Base-by-base conservation (phyloP, 2,113 vertebrate genomes). In the Garra rufa region DNA sequence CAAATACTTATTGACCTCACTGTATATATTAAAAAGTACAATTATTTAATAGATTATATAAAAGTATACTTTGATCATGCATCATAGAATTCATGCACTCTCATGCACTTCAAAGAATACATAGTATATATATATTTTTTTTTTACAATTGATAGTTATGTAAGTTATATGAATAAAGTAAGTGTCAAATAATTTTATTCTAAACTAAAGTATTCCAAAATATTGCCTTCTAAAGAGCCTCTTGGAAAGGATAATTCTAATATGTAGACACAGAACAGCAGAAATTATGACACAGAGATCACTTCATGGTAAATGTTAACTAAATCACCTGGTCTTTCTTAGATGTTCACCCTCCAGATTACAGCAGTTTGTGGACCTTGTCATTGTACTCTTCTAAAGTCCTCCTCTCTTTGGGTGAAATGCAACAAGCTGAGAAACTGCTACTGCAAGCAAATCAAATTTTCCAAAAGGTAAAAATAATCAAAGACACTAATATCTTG, bases 331-430 rank as follows among this genome's bases (percentile, higher is more conserved):
- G 67, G 3, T 59, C 41, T 79, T 38, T 57, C 50, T 19, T 19
- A 55, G 61, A 38, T 1, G 13, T 46, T 46, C 14, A 19, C 6
- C 57, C 57, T 61, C 50, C 61, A 65, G 71, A 82, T 63, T 41
- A 48, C 28, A 44, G 28, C 24, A 65, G 46, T n/a, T 21, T 28
- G 65, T 83, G 73, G 43, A 77, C 74, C 41, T 46, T 73, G 26
- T 30, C 63, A 52, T 38, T 82, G 26, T 73, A 82, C 71, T 76
- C 26, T 21, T 81, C 50, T 14, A 74, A 85, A 10, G 17, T 85
- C 24, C 67, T 87, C 15, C 63, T 82, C 15, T 78, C 52, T 82
- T 69, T 85, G 52, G 74, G 71, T 44, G 77, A 76, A 65, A 74
- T 21, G 10, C 30, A 17, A 10, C 50, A 74, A 44, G 55, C 83